Conservation (phyloP, 2,888 invertebrate species). For the Adelphocoris suturalis region DNA sequence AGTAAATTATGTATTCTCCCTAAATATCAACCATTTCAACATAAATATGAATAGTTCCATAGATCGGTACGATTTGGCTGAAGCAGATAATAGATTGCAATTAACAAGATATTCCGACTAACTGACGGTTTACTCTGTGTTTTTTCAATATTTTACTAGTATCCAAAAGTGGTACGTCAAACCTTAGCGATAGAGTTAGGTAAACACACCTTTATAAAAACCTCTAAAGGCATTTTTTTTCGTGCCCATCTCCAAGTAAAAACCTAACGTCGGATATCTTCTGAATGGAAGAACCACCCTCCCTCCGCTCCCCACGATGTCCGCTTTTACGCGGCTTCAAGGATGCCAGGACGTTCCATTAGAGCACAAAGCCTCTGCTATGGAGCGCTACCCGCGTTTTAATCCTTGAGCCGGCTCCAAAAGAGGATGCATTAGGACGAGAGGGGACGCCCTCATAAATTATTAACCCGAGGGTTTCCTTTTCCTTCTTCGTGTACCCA, state of each 20-base stretch:
- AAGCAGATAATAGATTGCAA: too few relatives aligned
- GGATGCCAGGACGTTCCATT: constrained; percentile 49
- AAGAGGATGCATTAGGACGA: constrained; percentile 67
- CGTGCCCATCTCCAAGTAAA: constrained; percentile 15
- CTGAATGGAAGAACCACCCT: constrained; percentile 41
- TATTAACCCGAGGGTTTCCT: constrained; percentile 50
- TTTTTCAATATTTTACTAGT: background rate
- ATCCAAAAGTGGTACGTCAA: background rate
- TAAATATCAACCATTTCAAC: too few relatives aligned
- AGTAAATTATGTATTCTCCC: too few relatives aligned
- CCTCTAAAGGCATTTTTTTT: constrained; percentile 36
- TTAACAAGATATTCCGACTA: too few relatives aligned
- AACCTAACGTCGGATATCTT: constrained; percentile 53
- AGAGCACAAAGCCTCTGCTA: constrained; percentile 61
- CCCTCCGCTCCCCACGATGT: background rate
- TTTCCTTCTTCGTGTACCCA: constrained; percentile 14
- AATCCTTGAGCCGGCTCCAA: constrained; percentile 68
- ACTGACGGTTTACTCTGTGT: too few relatives aligned
- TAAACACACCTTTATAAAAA: constrained; percentile 50
- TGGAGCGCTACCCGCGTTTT: constrained; percentile 60
- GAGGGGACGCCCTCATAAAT: constrained; percentile 60
- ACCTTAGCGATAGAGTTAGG: background rate
- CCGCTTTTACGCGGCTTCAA: background rate
- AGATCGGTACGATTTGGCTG: too few relatives aligned
- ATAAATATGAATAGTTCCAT: too few relatives aligned